These are phyloP conservation scores for Nanger granti DNA, from an alignment of 2,113 vertebrate species.

Conservation along the genomic window DNA sequence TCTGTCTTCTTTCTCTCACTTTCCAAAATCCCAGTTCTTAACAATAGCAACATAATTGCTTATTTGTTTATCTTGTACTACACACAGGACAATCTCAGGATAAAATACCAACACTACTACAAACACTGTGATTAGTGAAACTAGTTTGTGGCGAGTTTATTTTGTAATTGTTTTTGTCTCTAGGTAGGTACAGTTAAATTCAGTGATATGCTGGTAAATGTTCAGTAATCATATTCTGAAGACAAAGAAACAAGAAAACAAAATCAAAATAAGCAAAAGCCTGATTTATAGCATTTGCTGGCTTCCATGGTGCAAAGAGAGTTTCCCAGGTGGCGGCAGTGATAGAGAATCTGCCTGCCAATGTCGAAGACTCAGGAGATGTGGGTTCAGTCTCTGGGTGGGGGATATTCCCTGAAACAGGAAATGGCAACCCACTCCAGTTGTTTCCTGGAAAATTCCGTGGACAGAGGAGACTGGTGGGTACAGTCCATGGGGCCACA, in stretches of 20 bases:
- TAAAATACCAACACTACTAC: background rate
- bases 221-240: background rate
- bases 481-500: background rate
- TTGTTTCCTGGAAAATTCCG: background rate
- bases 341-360: background rate
- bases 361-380: background rate
- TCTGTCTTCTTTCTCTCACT: background rate
- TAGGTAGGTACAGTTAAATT: background rate
- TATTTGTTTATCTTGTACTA: background rate
- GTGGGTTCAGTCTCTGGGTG: background rate
- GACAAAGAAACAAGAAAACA: background rate
- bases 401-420: background rate
- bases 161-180: slow-evolving; percentile 33
- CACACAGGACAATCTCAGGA: background rate
- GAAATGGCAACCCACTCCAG: background rate
- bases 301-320: background rate
- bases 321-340: background rate
- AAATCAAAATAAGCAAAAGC: background rate
- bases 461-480: background rate
- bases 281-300: background rate
- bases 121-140: background rate
- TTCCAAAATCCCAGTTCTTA: background rate
- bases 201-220: background rate
- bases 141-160: slow-evolving; percentile 1
- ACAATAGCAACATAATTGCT: background rate